Evolutionary conservation across 2,113 vertebrate genomes (phyloP), one percentile per base, ranked within the genome.

Genomic region (Hemichromis elongatus): DNA sequence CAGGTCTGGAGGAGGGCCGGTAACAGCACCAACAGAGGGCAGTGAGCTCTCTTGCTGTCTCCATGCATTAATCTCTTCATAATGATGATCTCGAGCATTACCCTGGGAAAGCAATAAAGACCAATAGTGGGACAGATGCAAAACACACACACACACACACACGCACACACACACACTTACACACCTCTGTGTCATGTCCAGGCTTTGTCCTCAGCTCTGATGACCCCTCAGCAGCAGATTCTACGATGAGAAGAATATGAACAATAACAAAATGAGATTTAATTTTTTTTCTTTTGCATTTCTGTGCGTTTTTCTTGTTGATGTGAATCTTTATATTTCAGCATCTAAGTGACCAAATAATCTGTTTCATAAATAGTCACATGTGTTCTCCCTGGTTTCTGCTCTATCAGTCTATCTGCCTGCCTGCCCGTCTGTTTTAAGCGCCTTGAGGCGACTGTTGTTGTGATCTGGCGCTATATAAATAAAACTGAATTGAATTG

Each of bases 141-240:
- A 61, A 35, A 21, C 16, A 81, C 33, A 50, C 14, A 45, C 30
- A 79, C 5, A 55, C 37, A 59, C 0, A 35, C 59, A 37, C 33
- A 2, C 19, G 5, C 42, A 47, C 12, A 13, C 45, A 50, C 45
- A 47, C 13, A 47, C 45, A 18, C 47, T 86, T 19, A 87, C 66
- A 66, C 7, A 92, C 91, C 90, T 87, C 68, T 68, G 37, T 82
- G 28, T 78, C 55, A 26, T 66, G 18, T 52, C 18, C 70, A 78
- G 16, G 1, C 0, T 37, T n/a, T 11, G 45, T 68, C 37, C 3
- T 54, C 50, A 33, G 57, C 9, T 21, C 63, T 53, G 73, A 37
- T 45, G 88, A 81, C 33, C 21, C 80, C 3, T 35, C 33, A 79
- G 75, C 35, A 66, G 79, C 19, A 63, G 47, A 88, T 6, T 16